Evolutionary conservation across 2,797 vertebrate genomes (phyloP).

Genomic region (Centroberyx gerrardi): DNA sequence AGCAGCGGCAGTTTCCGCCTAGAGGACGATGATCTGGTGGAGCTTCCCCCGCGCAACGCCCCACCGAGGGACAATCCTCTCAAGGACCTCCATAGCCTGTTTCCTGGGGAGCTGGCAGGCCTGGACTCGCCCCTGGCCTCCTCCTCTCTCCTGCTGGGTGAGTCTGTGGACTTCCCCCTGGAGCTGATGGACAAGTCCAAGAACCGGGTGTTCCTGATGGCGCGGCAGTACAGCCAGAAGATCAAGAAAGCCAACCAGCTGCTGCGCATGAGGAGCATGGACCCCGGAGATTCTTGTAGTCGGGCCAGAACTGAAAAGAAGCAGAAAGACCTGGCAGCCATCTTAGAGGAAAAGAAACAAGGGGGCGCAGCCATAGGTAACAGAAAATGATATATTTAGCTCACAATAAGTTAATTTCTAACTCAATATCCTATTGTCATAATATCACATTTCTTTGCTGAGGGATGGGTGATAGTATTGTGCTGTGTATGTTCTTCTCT

Average conservation of each 20-base stretch:
- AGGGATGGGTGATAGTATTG: background rate
- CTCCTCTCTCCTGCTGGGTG: slow-evolving; percentile 81
- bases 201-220: slow-evolving; percentile 96
- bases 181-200: slow-evolving; percentile 91
- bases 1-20: slow-evolving; percentile 87
- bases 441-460: background rate
- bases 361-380: slow-evolving; percentile 97
- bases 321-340: slow-evolving; percentile 93
- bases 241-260: slow-evolving; percentile 98
- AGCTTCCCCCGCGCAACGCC: slow-evolving; percentile 72
- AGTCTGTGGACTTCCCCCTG: slow-evolving; percentile 81
- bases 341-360: slow-evolving; percentile 98
- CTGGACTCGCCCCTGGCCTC: slow-evolving; percentile 86
- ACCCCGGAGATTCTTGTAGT: slow-evolving; percentile 87
- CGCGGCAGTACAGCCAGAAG: slow-evolving; percentile 98
- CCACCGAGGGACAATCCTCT: slow-evolving; percentile 73
- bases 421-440: background rate
- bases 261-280: slow-evolving; percentile 93
- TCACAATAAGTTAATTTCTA: background rate
- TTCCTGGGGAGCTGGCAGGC: slow-evolving; percentile 86
- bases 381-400: background rate
- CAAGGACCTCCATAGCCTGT: slow-evolving; percentile 82
- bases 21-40: slow-evolving; percentile 86
- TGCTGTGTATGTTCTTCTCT: background rate
- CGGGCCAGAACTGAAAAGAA: slow-evolving; percentile 85